Evolutionary conservation across 2,888 invertebrate species (phyloP).

Genomic region (Lasioglossum lativentre): DNA sequence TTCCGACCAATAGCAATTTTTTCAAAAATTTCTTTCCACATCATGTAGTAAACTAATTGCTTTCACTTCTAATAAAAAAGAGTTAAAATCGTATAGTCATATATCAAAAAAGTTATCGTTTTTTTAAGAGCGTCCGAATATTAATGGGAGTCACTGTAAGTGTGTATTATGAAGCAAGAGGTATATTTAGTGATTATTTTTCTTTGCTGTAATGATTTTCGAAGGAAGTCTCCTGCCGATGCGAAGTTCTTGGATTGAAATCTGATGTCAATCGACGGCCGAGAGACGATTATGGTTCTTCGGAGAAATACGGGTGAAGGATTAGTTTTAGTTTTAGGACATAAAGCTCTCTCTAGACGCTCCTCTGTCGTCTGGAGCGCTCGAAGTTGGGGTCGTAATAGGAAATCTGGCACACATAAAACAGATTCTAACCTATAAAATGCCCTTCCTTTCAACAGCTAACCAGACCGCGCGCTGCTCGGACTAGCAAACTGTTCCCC

Average conservation of each 20-base stretch:
- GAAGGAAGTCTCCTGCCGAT: not conserved
- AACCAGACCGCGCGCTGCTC: conserved; percentile 44
- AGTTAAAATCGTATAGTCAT: too few species aligned
- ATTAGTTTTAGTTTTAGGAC: conserved; percentile 66
- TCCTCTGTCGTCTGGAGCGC: conserved; percentile 67
- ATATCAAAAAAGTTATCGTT: too few species aligned
- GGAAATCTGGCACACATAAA: conserved; percentile 77
- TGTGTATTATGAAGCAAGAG: not conserved
- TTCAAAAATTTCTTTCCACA: too few species aligned
- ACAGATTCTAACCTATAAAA: conserved; percentile 80
- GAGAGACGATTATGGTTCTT: conserved; percentile 9
- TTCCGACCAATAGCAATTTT: too few species aligned
- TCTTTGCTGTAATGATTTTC: not conserved
- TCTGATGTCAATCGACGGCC: not conserved
- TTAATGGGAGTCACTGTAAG: too few species aligned
- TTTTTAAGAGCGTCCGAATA: too few species aligned
- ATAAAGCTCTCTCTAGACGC: conserved; percentile 53
- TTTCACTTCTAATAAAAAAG: too few species aligned
- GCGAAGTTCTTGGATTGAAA: not conserved
- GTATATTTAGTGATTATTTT: not conserved
- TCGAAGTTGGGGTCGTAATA: conserved; percentile 75
- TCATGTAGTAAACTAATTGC: too few species aligned
- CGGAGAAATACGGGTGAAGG: not conserved
- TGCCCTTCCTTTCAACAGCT: conserved; percentile 67
- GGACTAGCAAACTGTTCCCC: conserved; percentile 52